Evolutionary conservation across 2,113 vertebrate species (phyloP).

Genomic region (Columba janthina): DNA sequence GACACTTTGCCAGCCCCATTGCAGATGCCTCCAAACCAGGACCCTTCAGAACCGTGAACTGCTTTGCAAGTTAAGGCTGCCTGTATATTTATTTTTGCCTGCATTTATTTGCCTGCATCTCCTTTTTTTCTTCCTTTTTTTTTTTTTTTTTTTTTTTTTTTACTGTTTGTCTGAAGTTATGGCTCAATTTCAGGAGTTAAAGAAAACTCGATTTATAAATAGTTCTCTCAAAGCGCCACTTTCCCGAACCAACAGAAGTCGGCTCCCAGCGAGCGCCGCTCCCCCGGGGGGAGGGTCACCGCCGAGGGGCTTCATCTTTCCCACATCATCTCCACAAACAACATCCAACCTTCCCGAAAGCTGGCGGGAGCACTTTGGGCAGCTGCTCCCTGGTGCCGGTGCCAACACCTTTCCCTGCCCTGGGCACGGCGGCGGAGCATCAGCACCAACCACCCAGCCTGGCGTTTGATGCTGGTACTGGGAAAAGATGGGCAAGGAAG

Average conservation of each 20-base stretch:
- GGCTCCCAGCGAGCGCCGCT: neutral
- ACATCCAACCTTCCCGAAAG: neutral
- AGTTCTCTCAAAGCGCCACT: neutral
- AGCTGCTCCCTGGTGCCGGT: neutral
- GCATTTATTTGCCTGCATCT: neutral
- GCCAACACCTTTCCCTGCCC: neutral
- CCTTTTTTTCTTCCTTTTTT: neutral
- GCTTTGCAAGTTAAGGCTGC: neutral
- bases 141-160: neutral
- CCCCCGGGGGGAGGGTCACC: neutral
- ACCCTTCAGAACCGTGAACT: neutral
- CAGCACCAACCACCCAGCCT: neutral
- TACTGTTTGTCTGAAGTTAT: neutral
- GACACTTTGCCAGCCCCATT: neutral
- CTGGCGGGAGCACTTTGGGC: rapidly evolving
- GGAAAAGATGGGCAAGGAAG: neutral
- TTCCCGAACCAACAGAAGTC: neutral
- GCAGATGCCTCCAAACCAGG: neutral
- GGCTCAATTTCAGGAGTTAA: neutral
- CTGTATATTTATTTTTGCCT: neutral
- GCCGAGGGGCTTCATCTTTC: neutral
- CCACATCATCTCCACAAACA: neutral
- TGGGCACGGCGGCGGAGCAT: rapidly evolving
- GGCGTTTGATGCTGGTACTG: rapidly evolving
- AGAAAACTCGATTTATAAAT: neutral